Evolutionary conservation across 2,888 invertebrate species (phyloP).

Genomic region (Amblyjoppa fuscipennis): DNA sequence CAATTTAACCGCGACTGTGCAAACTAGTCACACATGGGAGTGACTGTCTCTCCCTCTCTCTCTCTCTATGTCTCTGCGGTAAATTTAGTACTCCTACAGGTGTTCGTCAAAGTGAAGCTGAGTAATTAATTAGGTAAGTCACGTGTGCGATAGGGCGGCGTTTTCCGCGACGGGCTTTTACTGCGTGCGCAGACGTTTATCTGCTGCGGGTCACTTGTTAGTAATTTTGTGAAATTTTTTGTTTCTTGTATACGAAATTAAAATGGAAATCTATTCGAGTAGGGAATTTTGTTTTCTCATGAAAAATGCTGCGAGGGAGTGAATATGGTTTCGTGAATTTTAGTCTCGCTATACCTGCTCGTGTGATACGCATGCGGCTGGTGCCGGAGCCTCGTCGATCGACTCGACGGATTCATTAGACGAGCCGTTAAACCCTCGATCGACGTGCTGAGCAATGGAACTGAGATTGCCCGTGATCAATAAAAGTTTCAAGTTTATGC

Average conservation of each 20-base stretch:
- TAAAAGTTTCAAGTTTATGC: constrained; percentile 62
- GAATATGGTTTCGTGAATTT: too few species aligned
- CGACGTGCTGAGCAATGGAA: not conserved
- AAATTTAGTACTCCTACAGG: constrained; percentile 43
- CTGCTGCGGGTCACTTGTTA: not conserved
- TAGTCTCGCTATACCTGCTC: too few species aligned
- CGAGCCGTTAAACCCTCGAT: constrained; percentile 15
- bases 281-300: too few species aligned
- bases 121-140: constrained; percentile 26
- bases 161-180: not conserved
- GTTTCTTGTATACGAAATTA: too few species aligned
- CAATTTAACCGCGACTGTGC: constrained; percentile 34
- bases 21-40: not conserved
- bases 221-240: not conserved
- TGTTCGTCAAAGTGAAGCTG: constrained; percentile 31
- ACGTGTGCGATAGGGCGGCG: constrained; percentile 12
- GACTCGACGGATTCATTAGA: not conserved
- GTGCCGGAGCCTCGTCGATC: not conserved
- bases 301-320: too few species aligned
- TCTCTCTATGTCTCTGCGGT: not conserved
- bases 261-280: not conserved
- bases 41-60: not conserved
- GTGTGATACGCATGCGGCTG: too few species aligned
- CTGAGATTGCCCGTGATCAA: constrained; percentile 51
- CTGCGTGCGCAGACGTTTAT: not conserved